Conservation (phyloP, 2,113 vertebrate genomes). For the Dicrurus megarhynchus region DNA sequence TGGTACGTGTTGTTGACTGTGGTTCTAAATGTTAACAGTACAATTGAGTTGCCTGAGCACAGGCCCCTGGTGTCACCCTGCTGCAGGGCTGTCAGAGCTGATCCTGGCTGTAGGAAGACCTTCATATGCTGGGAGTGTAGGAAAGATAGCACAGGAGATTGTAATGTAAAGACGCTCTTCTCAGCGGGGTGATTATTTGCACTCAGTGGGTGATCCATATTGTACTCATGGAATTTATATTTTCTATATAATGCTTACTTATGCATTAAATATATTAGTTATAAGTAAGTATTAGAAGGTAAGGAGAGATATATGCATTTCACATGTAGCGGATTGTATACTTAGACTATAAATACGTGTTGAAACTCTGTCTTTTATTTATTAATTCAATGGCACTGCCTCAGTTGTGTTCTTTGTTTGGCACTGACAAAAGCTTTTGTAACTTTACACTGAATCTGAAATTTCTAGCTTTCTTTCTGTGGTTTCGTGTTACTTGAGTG, state of each 20-base stretch:
- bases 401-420: constrained; percentile 17
- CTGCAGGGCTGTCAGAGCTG: not conserved
- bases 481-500: constrained; percentile 51
- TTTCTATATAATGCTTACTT: not conserved
- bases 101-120: not conserved
- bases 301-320: not conserved
- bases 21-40: not conserved
- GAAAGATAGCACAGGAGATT: not conserved
- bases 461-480: constrained; percentile 9
- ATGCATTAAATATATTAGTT: not conserved
- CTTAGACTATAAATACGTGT: not conserved
- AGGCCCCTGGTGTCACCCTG: not conserved
- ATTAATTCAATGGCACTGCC: not conserved
- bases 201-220: not conserved
- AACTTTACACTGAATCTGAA: constrained; percentile 19
- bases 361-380: not conserved
- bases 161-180: not conserved
- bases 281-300: not conserved
- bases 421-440: constrained; percentile 42
- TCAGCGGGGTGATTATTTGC: not conserved
- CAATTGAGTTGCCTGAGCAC: not conserved
- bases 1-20: not conserved
- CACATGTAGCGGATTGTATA: not conserved
- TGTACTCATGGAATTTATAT: not conserved
- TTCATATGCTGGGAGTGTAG: not conserved